Evolutionary conservation across 1,140 invertebrate species (phyloP).

Genomic region (Caenorhabditis tropicalis): DNA sequence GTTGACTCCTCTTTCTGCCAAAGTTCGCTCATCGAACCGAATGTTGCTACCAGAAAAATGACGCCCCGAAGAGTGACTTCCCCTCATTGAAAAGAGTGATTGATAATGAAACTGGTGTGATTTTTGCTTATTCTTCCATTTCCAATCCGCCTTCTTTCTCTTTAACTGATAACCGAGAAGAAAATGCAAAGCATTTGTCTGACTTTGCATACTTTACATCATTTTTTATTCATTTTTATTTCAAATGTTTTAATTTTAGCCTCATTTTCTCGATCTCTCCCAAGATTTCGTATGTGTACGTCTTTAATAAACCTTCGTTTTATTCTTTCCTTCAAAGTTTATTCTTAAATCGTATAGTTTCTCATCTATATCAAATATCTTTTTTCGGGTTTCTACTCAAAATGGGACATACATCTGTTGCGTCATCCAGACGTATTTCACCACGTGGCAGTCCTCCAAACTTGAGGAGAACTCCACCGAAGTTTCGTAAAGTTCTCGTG

Average conservation of each 20-base stretch:
- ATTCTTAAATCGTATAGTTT: not conserved
- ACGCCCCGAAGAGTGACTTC: not conserved
- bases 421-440: not conserved
- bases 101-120: slow-evolving; percentile 24
- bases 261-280: not conserved
- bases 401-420: slow-evolving; percentile 22
- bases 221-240: not conserved
- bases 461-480: slow-evolving; percentile 32
- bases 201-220: not conserved
- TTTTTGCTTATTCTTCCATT: not conserved
- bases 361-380: slow-evolving; percentile 7
- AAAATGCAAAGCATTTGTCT: slow-evolving; percentile 9
- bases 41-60: not conserved
- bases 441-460: slow-evolving; percentile 35
- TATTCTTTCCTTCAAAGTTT: not conserved
- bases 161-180: slow-evolving; percentile 18
- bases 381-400: not conserved
- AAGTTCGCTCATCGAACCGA: slow-evolving; percentile 6
- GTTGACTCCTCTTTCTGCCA: not conserved
- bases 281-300: not conserved
- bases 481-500: slow-evolving; percentile 12
- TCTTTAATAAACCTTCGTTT: not conserved
- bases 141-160: not conserved
- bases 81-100: not conserved
- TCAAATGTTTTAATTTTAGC: no score